phyloP scores from a whole-genome alignment of 2,888 invertebrate species.

The Adela reaumurella region DNA sequence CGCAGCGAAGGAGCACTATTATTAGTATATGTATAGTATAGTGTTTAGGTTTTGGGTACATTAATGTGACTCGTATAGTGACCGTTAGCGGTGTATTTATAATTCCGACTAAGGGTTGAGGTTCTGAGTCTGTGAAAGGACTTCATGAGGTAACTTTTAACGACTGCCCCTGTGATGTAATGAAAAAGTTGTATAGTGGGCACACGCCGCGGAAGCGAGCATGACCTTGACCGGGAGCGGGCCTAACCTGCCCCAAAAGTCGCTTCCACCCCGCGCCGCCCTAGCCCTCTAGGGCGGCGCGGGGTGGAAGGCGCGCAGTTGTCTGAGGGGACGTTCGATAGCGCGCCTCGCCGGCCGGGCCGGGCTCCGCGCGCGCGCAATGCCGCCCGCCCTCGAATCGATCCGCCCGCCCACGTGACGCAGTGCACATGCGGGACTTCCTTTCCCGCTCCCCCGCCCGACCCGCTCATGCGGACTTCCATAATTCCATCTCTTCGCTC shows the following conservation, averaged over 20 bases:
- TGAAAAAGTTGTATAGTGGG: neutral
- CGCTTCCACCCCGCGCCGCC: slow-evolving; percentile 14
- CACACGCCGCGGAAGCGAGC: slow-evolving; percentile 24
- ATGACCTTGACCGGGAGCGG: slow-evolving; percentile 55
- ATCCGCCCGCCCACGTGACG: slow-evolving; percentile 46
- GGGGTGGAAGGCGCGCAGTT: neutral
- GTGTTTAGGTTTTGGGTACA: too few species aligned
- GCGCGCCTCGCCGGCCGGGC: slow-evolving; percentile 19
- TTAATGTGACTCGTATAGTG: too few species aligned
- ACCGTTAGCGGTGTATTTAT: too few species aligned
- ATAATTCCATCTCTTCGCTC: neutral
- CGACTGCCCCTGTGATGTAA: neutral
- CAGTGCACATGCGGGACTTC: slow-evolving; percentile 52
- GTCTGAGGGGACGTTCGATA: slow-evolving; percentile 34
- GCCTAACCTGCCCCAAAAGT: slow-evolving; percentile 58
- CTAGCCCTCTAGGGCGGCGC: slow-evolving; percentile 2
- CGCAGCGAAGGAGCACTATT: too few species aligned
- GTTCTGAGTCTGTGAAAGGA: too few species aligned
- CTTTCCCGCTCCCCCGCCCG: slow-evolving; percentile 22
- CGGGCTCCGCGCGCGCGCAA: slow-evolving; percentile 42
- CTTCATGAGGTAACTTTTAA: too few species aligned
- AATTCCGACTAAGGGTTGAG: too few species aligned
- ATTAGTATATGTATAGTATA: too few species aligned
- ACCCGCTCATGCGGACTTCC: neutral
- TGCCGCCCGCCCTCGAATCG: slow-evolving; percentile 25